Percentiles rank a stretch among this genome's conserved stretches.
These are phyloP conservation scores for Moxostoma hubbsi DNA, from an alignment of 2,797 vertebrate species.

Conservation along the genomic window DNA sequence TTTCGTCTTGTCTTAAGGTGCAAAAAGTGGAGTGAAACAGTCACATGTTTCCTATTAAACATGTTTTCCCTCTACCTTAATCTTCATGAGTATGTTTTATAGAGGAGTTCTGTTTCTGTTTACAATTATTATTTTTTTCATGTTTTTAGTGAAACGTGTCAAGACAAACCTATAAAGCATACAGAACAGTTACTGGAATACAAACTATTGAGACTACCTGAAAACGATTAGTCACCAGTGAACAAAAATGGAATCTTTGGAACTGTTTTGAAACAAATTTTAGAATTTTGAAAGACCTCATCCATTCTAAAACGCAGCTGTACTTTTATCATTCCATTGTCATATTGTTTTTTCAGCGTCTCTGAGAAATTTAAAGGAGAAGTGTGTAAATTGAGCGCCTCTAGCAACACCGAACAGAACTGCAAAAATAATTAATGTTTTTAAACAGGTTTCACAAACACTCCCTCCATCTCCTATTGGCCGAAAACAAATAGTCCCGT, in stretches of 20 bases:
- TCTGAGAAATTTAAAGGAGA: background rate
- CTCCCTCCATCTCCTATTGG: no score
- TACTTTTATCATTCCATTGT: no score
- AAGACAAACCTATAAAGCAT: slow-evolving; percentile 1
- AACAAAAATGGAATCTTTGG: slow-evolving; percentile 24
- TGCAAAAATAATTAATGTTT: no score
- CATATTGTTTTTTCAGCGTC: no score
- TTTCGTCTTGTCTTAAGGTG: slow-evolving; percentile 60
- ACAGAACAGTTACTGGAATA: slow-evolving; percentile 1
- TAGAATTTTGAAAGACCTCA: no score
- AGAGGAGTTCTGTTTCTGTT: slow-evolving; percentile 48
- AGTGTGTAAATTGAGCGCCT: no score
- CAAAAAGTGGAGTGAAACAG: slow-evolving; percentile 29
- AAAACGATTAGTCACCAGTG: background rate
- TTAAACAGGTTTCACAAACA: no score
- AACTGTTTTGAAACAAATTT: slow-evolving; percentile 21
- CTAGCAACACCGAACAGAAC: no score
- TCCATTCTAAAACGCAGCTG: no score
- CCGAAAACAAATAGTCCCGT: no score
- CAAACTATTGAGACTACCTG: background rate
- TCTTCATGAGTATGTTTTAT: slow-evolving; percentile 58
- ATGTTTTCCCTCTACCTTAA: slow-evolving; percentile 62
- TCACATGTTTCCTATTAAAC: slow-evolving; percentile 75
- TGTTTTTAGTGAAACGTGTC: background rate
- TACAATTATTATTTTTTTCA: slow-evolving; percentile 23